A percentile compares a stretch with the other conserved stretches of the same genome.
Conservation (phyloP, 1,140 invertebrate genomes). For the Homalodisca vitripennis region DNA sequence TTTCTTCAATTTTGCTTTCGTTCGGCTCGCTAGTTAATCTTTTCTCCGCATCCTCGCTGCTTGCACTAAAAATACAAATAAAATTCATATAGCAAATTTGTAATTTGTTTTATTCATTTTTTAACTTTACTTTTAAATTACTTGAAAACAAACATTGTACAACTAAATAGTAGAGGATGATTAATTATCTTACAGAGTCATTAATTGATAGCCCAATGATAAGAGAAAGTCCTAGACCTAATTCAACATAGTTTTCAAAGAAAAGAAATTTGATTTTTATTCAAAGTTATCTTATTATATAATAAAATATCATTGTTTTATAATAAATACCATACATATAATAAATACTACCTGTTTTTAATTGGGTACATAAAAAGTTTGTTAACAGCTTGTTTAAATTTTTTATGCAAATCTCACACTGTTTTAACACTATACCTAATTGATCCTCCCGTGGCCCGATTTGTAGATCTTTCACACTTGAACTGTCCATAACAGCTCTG, state of each 20-base stretch:
- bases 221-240: neutral
- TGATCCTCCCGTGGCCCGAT: too few relatives aligned
- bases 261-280: too few relatives aligned
- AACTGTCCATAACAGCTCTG: too few relatives aligned
- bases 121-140: neutral
- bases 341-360: too few relatives aligned
- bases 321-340: too few relatives aligned
- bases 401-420: too few relatives aligned
- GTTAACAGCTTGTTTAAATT: too few relatives aligned
- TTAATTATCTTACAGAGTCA: neutral
- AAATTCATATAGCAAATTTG: neutral
- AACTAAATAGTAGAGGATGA: neutral
- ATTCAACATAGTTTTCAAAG: neutral
- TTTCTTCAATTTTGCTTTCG: constrained; percentile 34
- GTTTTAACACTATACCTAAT: too few relatives aligned
- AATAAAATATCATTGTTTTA: too few relatives aligned
- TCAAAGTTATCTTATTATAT: too few relatives aligned
- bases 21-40: constrained; percentile 11
- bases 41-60: constrained; percentile 41
- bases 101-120: neutral
- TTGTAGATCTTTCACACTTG: too few relatives aligned
- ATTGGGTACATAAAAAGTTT: too few relatives aligned
- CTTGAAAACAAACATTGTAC: neutral
- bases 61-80: constrained; percentile 37
- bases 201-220: neutral